Base-by-base conservation (phyloP, 2,888 invertebrate species). In the Spisula subtruncata region DNA sequence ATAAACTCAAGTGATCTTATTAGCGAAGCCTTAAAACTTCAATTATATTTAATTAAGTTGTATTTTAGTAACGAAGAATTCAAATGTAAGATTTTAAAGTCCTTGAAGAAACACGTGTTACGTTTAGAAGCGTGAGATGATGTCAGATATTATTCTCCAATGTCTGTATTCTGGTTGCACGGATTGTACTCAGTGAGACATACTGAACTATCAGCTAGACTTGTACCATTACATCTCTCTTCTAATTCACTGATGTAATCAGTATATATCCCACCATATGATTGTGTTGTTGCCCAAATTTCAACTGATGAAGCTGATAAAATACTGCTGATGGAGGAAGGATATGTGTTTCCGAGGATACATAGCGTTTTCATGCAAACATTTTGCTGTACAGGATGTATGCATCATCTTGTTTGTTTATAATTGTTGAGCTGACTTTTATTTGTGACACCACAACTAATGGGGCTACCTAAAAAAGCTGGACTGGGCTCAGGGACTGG, bases 271-370 rank as follows among this genome's bases (percentile, higher is more conserved):
- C 41, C 41, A 75, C 60, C 8, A 6, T 46, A 71, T 85, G 84
- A 51, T 85, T 85, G 85, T 85, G 79, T 85, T 79, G 85, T 54
- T 85, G 85, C 85, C 80, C 56, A 80, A 56, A 79, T 32, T 66
- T 85, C 85, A 79, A 80, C 80, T 80, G 85, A 85, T 85, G 35
- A 56, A 32, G n/a, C 32, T n/a, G 85, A 85, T 85, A 56, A 80
- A 32, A 80, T 79, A 79, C 20, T 35, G 18, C 35, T 79, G 79
- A 79, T 71, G 41, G 41, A 41, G 41, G 25, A 29, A 66, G 60
- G 25, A n/a, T 66, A 51, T 16, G 20, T 79, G 35, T 46, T n/a
- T 66, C 25, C n/a, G 25, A 66, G 60, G 25, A n/a, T 66, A 51
- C 51, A n/a, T n/a, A n/a, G n/a, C n/a, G 1, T 2, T 41, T 75